Percentiles rank a stretch among this genome's conserved stretches.
Conservation (phyloP, 2,888 invertebrate genomes). For the Scaptomyza polygonia region DNA sequence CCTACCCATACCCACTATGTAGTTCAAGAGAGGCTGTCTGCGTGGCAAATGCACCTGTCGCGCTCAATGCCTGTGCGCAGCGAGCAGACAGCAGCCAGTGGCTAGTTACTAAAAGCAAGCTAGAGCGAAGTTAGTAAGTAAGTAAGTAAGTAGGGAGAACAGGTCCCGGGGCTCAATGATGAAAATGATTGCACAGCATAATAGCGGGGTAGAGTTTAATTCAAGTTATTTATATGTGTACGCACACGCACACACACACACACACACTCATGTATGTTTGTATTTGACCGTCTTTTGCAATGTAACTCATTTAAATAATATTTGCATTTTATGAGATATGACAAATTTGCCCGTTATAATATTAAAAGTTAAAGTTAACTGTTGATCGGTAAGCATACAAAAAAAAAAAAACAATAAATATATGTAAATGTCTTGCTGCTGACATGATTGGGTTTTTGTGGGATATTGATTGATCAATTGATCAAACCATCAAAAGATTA, state of each 20-base stretch:
- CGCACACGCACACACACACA: background rate
- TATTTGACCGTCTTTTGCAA: too few relatives aligned
- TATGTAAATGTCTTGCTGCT: too few relatives aligned
- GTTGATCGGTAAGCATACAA: too few relatives aligned
- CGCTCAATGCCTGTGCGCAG: slow-evolving; percentile 55
- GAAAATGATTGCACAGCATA: slow-evolving; percentile 6
- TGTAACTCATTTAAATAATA: too few relatives aligned
- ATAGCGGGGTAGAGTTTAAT: background rate
- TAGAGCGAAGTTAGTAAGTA: background rate
- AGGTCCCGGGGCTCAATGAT: slow-evolving; percentile 18
- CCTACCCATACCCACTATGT: background rate
- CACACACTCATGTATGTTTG: background rate
- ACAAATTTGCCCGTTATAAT: too few relatives aligned
- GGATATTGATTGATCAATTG: too few relatives aligned
- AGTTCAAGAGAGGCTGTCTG: slow-evolving; percentile 41
- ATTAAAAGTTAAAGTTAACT: too few relatives aligned
- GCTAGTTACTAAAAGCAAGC: slow-evolving; percentile 13
- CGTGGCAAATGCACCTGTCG: slow-evolving; percentile 77
- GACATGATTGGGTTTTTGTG: too few relatives aligned
- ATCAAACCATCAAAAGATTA: too few relatives aligned
- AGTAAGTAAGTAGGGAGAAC: slow-evolving; percentile 21
- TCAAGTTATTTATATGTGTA: background rate
- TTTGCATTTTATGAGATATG: too few relatives aligned
- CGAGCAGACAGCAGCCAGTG: slow-evolving; percentile 18
- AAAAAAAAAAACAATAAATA: too few relatives aligned